Percentiles rank a stretch among this genome's conserved stretches.
Evolutionary conservation across 2,888 invertebrate genomes (phyloP).

Genomic region (Ophioninae sp.): DNA sequence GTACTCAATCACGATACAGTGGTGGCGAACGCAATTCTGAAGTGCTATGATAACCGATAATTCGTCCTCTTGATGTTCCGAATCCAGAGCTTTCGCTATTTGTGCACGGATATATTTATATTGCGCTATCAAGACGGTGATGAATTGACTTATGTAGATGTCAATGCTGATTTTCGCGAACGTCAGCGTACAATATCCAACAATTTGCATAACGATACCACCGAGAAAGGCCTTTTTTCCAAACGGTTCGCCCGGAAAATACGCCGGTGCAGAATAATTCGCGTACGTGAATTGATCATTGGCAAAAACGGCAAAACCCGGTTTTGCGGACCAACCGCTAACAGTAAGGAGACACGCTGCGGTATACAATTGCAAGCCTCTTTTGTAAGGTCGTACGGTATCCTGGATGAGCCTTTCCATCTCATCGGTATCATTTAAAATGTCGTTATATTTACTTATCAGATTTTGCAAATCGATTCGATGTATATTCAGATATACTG

Average conservation of each 20-base stretch:
- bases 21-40: slow-evolving; percentile 43
- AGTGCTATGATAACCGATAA: slow-evolving; percentile 38
- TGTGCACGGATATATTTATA: slow-evolving; percentile 64
- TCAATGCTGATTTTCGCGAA: slow-evolving; percentile 66
- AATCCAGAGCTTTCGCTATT: slow-evolving; percentile 45
- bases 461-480: slow-evolving; percentile 56
- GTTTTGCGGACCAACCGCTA: slow-evolving; percentile 55
- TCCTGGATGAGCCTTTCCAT: slow-evolving; percentile 32
- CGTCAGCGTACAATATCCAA: slow-evolving; percentile 50
- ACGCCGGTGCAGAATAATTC: slow-evolving; percentile 65
- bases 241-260: slow-evolving; percentile 64
- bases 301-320: slow-evolving; percentile 52
- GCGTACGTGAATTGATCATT: slow-evolving; percentile 61
- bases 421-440: slow-evolving; percentile 48
- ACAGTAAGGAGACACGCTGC: slow-evolving; percentile 42
- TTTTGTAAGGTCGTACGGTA: slow-evolving; percentile 59
- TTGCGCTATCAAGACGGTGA: slow-evolving; percentile 66
- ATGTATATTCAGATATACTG: slow-evolving; percentile 59
- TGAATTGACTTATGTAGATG: slow-evolving; percentile 66
- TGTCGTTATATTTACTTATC: slow-evolving; percentile 60
- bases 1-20: slow-evolving; percentile 48
- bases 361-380: slow-evolving; percentile 63
- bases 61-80: slow-evolving; percentile 8
- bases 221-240: slow-evolving; percentile 54
- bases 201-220: slow-evolving; percentile 48